Conservation (phyloP, 2,888 invertebrate species). For the Poecilus cupreus region DNA sequence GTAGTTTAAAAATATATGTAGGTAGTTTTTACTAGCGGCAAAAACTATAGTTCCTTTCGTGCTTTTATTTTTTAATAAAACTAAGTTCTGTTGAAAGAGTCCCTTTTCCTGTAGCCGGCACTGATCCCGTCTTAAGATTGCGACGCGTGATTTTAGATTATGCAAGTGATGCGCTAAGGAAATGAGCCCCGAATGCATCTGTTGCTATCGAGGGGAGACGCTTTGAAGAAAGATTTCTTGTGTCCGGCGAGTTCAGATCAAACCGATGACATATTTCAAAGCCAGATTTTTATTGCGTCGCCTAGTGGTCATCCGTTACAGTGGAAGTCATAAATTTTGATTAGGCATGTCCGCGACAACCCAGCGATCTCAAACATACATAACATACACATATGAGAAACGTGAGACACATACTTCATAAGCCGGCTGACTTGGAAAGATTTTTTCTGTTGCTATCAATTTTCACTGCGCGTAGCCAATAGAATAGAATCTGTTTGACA, state of each 20-base stretch:
- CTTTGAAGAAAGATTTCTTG: background rate
- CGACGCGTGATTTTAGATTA: slow-evolving; percentile 12
- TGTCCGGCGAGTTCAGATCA: too few species aligned
- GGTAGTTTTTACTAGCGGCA: too few species aligned
- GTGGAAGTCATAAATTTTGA: slow-evolving; percentile 53
- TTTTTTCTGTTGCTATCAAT: slow-evolving; percentile 54
- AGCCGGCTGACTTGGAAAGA: background rate
- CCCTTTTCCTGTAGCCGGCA: too few species aligned
- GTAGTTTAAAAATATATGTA: too few species aligned
- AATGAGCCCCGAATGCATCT: slow-evolving; percentile 16
- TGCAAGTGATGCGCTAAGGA: background rate
- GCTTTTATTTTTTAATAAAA: too few species aligned
- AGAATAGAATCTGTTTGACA: slow-evolving; percentile 59
- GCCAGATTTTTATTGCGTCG: slow-evolving; percentile 40
- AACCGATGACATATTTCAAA: slow-evolving; percentile 25
- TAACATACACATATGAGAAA: slow-evolving; percentile 55
- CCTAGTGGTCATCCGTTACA: slow-evolving; percentile 29
- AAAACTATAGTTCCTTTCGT: too few species aligned
- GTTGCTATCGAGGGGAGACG: background rate
- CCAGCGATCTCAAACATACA: slow-evolving; percentile 43
- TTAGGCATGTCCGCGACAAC: slow-evolving; percentile 13
- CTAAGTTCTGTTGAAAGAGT: too few species aligned
- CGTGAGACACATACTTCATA: slow-evolving; percentile 31
- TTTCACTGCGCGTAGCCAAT: slow-evolving; percentile 55
- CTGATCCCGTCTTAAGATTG: slow-evolving; percentile 11